Evolutionary conservation across 1,140 invertebrate species (phyloP).

Genomic region (Ceratina australensis): DNA sequence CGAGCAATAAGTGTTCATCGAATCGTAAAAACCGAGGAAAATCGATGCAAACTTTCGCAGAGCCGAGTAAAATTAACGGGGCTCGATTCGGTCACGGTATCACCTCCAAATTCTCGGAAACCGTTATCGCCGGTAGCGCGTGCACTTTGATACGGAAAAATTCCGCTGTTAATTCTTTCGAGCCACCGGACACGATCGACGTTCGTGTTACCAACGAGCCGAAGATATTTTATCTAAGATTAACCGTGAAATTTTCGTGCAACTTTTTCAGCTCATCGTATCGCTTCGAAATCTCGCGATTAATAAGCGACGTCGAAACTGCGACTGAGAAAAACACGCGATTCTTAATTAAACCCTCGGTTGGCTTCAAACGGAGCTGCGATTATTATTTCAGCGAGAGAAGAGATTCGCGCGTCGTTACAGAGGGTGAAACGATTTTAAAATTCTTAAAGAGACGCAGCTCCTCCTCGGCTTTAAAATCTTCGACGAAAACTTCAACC

Average conservation of each 20-base stretch:
- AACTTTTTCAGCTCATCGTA: too few relatives aligned
- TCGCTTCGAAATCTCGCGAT: neutral
- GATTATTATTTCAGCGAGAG: constrained; percentile 26
- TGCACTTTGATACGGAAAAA: too few relatives aligned
- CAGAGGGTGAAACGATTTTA: constrained; percentile 23
- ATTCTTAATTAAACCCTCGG: constrained; percentile 8
- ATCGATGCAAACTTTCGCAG: constrained; percentile 48
- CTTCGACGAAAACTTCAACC: constrained; percentile 49
- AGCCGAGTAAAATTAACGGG: neutral
- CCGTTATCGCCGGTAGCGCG: too few relatives aligned
- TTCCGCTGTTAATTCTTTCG: neutral
- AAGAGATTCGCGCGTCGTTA: neutral
- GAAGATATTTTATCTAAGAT: too few relatives aligned
- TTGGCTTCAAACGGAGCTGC: neutral
- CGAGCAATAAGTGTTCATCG: constrained; percentile 53
- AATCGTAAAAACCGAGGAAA: constrained; percentile 51
- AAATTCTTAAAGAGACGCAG: constrained; percentile 63
- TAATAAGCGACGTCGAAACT: too few relatives aligned
- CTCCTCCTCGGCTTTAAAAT: constrained; percentile 48
- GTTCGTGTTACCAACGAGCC: too few relatives aligned
- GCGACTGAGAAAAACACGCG: constrained; percentile 11
- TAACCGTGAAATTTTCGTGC: too few relatives aligned
- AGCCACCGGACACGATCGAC: too few relatives aligned
- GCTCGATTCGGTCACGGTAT: too few relatives aligned
- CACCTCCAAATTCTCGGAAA: too few relatives aligned